These are phyloP conservation scores for Heterohyrax brucei DNA, from an alignment of 2,797 vertebrate species.

Conservation along the genomic window DNA sequence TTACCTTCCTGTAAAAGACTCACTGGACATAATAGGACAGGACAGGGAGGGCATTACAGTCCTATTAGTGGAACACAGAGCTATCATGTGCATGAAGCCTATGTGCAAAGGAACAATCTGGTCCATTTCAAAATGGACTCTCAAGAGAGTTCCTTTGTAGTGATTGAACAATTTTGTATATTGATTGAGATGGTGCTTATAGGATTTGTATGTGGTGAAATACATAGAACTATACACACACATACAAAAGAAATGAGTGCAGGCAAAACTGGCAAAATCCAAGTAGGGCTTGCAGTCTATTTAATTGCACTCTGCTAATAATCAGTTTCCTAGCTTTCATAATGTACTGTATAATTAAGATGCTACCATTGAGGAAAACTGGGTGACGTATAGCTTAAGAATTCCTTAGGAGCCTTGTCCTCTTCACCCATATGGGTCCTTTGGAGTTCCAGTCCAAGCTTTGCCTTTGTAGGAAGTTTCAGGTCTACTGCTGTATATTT, in stretches of 20 bases:
- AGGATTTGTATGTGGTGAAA: neutral
- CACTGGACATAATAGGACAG: neutral
- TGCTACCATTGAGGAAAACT: neutral
- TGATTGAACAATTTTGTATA: neutral
- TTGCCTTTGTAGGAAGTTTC: constrained; percentile 13
- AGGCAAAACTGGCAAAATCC: neutral
- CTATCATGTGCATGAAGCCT: neutral
- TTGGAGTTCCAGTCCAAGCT: neutral
- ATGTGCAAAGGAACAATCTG: neutral
- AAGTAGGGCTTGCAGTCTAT: neutral
- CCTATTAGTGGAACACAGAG: neutral
- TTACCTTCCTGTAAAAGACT: neutral
- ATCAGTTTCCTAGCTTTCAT: neutral
- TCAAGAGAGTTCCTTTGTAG: neutral
- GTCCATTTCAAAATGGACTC: neutral
- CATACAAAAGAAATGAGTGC: neutral
- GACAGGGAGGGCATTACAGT: neutral
- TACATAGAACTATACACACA: neutral
- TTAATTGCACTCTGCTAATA: neutral
- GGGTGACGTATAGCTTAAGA: neutral
- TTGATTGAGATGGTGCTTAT: neutral
- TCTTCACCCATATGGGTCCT: neutral
- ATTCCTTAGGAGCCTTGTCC: neutral
- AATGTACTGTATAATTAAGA: neutral
- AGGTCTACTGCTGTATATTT: neutral